phyloP scores from a whole-genome alignment of 1,140 invertebrate species.

The Drosophila eugracilis region DNA sequence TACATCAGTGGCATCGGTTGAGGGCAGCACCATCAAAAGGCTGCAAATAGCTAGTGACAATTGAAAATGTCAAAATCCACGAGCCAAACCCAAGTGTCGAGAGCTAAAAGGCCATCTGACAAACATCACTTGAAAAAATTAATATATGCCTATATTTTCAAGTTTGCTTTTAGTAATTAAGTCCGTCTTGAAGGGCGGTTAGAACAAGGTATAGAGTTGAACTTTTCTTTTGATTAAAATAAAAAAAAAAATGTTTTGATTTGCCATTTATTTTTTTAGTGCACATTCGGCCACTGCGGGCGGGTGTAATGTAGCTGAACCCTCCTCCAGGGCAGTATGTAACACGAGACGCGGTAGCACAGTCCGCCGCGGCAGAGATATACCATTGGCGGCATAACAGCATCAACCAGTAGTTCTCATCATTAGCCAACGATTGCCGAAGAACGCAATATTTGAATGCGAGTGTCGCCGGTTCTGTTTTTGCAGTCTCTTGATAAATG shows the following conservation, averaged over 20 bases:
- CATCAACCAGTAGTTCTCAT: conserved; percentile 53
- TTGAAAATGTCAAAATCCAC: conserved; percentile 80
- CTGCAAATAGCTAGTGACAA: conserved; percentile 50
- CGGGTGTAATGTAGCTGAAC: conserved; percentile 50
- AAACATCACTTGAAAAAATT: conserved; percentile 17
- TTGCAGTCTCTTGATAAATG: conserved; percentile 73
- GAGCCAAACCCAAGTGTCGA: conserved; percentile 20
- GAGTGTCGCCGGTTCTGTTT: conserved; percentile 46
- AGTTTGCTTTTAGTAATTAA: no score
- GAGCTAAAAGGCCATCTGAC: conserved; percentile 19
- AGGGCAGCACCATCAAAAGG: conserved; percentile 43
- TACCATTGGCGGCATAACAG: conserved; percentile 25
- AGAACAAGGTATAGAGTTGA: no score
- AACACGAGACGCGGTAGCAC: conserved; percentile 52
- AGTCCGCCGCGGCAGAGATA: conserved; percentile 31
- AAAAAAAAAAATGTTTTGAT: background rate
- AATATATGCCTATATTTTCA: background rate
- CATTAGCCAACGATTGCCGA: conserved; percentile 54
- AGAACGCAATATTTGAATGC: conserved; percentile 51
- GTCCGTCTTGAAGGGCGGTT: no score
- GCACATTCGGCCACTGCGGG: conserved; percentile 17
- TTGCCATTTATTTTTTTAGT: background rate
- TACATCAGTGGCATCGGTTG: conserved; percentile 17
- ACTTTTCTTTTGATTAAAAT: no score
- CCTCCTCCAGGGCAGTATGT: conserved; percentile 40